These are phyloP conservation scores for Parasteatoda tepidariorum DNA, from an alignment of 1,140 invertebrate genomes.

Conservation along the genomic window DNA sequence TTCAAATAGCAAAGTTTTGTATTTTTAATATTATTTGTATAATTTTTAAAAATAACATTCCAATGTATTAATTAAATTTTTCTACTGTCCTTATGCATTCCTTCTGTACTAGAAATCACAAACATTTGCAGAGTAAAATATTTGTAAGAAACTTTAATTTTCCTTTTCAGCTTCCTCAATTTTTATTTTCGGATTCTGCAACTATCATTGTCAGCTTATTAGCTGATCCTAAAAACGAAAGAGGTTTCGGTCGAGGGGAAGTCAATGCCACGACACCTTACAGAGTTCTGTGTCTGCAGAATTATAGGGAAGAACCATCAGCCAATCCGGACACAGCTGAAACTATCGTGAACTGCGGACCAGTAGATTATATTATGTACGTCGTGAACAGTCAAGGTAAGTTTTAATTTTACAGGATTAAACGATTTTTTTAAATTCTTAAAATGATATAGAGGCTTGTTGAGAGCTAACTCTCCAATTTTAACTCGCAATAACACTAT, in stretches of 20 bases:
- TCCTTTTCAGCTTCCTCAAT: constrained; percentile 53
- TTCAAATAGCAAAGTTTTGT: background rate
- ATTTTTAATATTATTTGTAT: background rate
- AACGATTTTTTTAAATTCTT: too few species aligned
- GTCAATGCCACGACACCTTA: constrained; percentile 61
- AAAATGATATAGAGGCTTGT: too few species aligned
- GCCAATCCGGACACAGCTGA: constrained; percentile 33
- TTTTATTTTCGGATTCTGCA: constrained; percentile 62
- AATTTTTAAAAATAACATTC: background rate
- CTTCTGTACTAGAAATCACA: background rate
- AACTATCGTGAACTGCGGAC: constrained; percentile 50
- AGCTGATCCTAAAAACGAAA: constrained; percentile 62
- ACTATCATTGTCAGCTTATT: constrained; percentile 60
- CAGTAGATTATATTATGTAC: constrained; percentile 58
- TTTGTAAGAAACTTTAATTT: background rate
- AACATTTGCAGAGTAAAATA: background rate
- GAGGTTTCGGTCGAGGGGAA: constrained; percentile 61
- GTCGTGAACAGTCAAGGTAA: constrained; percentile 62
- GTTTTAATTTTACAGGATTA: background rate
- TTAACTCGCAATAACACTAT: too few species aligned
- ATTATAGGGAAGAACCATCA: constrained; percentile 30
- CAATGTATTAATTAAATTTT: too few species aligned
- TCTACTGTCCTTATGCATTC: too few species aligned
- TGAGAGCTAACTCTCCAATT: too few species aligned
- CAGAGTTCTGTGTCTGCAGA: constrained; percentile 62